Base-by-base conservation (phyloP, 2,797 vertebrate species). In the Buphagus erythrorhynchus region DNA sequence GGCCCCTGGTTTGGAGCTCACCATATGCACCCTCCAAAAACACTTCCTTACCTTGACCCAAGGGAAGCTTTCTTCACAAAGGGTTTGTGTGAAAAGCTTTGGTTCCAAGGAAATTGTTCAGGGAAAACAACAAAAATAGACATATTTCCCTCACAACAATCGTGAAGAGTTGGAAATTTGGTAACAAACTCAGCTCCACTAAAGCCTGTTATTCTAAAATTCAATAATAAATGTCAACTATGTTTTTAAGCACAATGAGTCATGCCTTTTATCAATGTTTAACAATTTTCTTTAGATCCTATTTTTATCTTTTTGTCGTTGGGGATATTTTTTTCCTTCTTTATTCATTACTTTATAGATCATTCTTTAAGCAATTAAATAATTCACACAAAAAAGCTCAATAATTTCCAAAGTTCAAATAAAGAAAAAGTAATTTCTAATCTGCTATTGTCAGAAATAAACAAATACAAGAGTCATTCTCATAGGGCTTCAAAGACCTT, bases 221-320 rank as follows among this genome's bases (percentile, higher is more conserved):
- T 66, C 51, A 66, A 7, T 43, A 87, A 71, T 61, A 75, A 86
- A 75, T 48, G 46, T 73, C 62, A 89, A 13, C 46, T 33, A 8
- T 62, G 17, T 38, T 87, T 91, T 66, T 69, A 76, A 85, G 54
- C 28, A 48, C 16, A 51, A 28, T 7, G 38, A 92, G 28, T 90
- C 79, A 74, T 83, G 20, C 8, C 4, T 93, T 90, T 83, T 52
- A 86, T 86, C 65, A 67, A 51, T 29, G 81, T 79, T 92, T 69
- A 76, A 49, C 20, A 45, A 29, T 66, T 74, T 86, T n/a, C 26
- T 80, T 71, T 42, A 66, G 24, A 1, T 46, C 25, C 59, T 49
- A 33, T 72, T 59, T 48, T 45, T 19, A 1, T 25, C n/a, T 28
- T 25, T 43, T 68, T 22, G 5, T 54, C 10, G 0, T 10, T 16